Conservation (phyloP, 2,888 invertebrate species). For the Archaeoteleia sp. region DNA sequence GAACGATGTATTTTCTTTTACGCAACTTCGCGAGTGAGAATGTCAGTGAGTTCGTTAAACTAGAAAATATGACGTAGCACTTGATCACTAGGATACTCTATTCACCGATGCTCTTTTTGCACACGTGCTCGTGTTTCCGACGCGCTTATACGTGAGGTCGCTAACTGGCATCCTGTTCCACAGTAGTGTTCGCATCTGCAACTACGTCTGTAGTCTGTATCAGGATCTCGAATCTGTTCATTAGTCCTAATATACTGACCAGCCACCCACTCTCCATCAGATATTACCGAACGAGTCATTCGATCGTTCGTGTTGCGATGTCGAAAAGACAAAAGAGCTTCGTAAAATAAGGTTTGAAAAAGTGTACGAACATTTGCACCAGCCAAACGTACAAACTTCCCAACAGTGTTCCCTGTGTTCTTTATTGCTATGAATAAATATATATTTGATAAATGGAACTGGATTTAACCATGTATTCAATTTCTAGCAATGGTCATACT, state of each 20-base stretch:
- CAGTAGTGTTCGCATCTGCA: conserved; percentile 41
- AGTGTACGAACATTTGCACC: conserved; percentile 25
- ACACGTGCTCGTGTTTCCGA: conserved; percentile 38
- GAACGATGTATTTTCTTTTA: conserved; percentile 26
- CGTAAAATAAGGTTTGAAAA: conserved; percentile 23
- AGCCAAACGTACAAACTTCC: conserved; percentile 4
- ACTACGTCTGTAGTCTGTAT: conserved; percentile 54
- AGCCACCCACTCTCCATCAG: conserved; percentile 65
- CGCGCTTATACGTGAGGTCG: conserved; percentile 20
- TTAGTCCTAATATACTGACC: conserved; percentile 69
- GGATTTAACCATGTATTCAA: too few species aligned
- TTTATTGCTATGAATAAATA: too few species aligned
- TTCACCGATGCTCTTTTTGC: conserved; percentile 41
- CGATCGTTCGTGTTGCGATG: conserved; percentile 55
- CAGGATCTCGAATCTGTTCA: conserved; percentile 66
- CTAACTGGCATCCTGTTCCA: conserved; percentile 56
- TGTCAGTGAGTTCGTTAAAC: conserved; percentile 30
- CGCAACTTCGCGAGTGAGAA: background rate
- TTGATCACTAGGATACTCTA: conserved; percentile 28
- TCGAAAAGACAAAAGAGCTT: conserved; percentile 38
- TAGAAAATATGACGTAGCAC: conserved; percentile 47
- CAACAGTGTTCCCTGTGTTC: background rate
- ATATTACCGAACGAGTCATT: conserved; percentile 59
- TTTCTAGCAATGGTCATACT: too few species aligned
- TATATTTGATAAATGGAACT: too few species aligned